These are phyloP conservation scores for Melitaea cinxia DNA, from an alignment of 1,140 invertebrate species.

Conservation along the genomic window DNA sequence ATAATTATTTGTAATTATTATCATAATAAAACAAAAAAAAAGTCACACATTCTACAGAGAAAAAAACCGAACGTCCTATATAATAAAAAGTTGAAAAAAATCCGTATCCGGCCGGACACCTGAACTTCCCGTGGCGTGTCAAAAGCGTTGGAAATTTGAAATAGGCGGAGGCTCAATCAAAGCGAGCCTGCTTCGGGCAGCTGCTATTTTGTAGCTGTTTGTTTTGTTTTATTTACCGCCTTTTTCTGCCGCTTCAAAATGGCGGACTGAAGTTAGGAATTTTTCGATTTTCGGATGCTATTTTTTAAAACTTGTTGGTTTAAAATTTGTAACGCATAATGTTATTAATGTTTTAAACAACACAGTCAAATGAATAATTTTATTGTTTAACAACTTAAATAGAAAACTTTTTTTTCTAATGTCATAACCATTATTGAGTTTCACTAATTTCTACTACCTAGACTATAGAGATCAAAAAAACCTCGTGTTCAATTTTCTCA, in stretches of 20 bases:
- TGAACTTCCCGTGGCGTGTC: constrained; percentile 27
- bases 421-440: too few relatives aligned
- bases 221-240: not conserved
- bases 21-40: too few relatives aligned
- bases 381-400: too few relatives aligned
- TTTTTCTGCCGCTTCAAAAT: constrained; percentile 2
- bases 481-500: too few relatives aligned
- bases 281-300: not conserved
- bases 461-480: too few relatives aligned
- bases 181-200: constrained; percentile 38
- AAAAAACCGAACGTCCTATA: constrained; percentile 15
- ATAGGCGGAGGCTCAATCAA: constrained; percentile 42
- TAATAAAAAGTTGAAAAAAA: constrained; percentile 24
- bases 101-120: constrained; percentile 20
- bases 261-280: not conserved
- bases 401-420: too few relatives aligned
- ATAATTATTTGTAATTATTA: too few relatives aligned
- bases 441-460: too few relatives aligned
- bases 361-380: too few relatives aligned
- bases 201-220: constrained; percentile 32
- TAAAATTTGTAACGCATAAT: too few relatives aligned
- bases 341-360: too few relatives aligned
- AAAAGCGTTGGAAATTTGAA: constrained; percentile 38
- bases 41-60: not conserved
- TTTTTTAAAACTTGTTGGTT: not conserved